A percentile compares a stretch with the other conserved stretches of the same genome.
Conservation (phyloP, 2,797 vertebrate genomes). For the Peromyscus aztecus region DNA sequence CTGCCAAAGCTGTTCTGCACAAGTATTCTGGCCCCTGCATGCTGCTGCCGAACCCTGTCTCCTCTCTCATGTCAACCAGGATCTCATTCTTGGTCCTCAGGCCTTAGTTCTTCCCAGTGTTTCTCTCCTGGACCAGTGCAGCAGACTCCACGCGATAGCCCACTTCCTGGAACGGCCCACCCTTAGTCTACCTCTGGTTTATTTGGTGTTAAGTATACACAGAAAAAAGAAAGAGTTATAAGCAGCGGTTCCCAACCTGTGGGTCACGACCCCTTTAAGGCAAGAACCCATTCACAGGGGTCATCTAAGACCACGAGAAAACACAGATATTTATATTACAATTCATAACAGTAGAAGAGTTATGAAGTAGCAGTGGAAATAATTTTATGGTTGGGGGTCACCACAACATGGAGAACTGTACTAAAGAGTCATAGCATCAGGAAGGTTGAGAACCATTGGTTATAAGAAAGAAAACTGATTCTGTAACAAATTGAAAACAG, state of each 20-base stretch:
- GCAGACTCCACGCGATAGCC: neutral
- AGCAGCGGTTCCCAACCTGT: neutral
- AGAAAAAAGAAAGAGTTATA: neutral
- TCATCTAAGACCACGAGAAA: neutral
- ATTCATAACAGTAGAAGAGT: neutral
- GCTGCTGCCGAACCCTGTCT: neutral
- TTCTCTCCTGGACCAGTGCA: neutral
- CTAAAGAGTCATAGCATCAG: neutral
- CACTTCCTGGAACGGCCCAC: neutral
- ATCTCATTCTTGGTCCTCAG: neutral
- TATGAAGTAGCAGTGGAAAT: neutral
- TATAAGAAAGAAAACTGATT: neutral
- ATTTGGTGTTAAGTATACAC: neutral
- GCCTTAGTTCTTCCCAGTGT: neutral
- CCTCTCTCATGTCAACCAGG: neutral
- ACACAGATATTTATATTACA: neutral
- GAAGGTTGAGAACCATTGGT: neutral
- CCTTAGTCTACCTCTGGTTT: neutral
- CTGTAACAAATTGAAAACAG: neutral
- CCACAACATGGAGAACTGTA: neutral
- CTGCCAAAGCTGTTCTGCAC: neutral
- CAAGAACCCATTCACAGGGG: neutral
- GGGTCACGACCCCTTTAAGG: neutral
- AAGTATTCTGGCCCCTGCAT: neutral
- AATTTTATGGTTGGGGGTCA: neutral